A percentile compares a stretch with the other conserved stretches of the same genome.
phyloP scores from a whole-genome alignment of 2,888 invertebrate species.

The Resseliella maxima region DNA sequence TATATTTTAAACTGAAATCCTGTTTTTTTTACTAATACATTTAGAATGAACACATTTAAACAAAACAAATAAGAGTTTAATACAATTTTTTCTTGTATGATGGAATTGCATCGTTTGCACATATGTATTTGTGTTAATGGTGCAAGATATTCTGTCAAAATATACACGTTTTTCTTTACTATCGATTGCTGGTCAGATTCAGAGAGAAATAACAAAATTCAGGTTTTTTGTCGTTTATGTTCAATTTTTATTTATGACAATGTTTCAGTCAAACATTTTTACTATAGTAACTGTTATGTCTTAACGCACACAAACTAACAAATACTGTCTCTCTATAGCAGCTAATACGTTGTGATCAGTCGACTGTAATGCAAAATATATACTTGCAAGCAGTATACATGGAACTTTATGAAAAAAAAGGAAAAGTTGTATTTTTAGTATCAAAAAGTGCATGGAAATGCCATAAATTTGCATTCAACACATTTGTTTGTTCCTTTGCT shows the following conservation, averaged over 20 bases:
- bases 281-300: conserved; percentile 51
- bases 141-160: neutral
- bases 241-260: neutral
- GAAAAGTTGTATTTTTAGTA: conserved; percentile 23
- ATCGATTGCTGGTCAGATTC: conserved; percentile 13
- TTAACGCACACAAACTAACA: neutral
- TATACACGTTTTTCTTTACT: conserved; percentile 24
- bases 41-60: neutral
- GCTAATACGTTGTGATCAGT: neutral
- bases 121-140: neutral
- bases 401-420: conserved; percentile 17
- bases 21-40: conserved; percentile 17
- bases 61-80: neutral
- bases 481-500: neutral
- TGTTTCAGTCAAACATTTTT: conserved; percentile 3
- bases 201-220: conserved; percentile 3
- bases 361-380: neutral
- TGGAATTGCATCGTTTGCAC: neutral
- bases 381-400: conserved; percentile 2
- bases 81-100: neutral
- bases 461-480: conserved; percentile 49
- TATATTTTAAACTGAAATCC: neutral
- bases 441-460: conserved; percentile 21
- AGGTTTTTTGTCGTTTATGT: neutral
- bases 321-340: neutral